Percentiles rank a stretch among this genome's conserved stretches.
These are phyloP conservation scores for Tetragonula clypearis DNA, from an alignment of 1,140 invertebrate genomes.

Conservation along the genomic window DNA sequence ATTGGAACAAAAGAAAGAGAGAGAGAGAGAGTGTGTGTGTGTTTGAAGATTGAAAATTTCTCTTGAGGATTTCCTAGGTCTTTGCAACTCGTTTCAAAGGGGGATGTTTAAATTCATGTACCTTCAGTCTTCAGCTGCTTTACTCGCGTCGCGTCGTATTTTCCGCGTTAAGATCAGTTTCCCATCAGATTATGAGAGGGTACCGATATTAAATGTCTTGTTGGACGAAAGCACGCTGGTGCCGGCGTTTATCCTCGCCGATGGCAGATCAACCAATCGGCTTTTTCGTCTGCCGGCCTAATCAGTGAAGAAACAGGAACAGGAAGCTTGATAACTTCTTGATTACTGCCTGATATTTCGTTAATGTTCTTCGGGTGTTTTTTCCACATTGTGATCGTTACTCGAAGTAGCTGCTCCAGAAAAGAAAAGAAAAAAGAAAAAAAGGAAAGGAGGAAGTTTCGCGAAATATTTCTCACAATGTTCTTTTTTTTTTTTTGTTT, in stretches of 20 bases:
- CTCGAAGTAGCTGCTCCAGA: not conserved
- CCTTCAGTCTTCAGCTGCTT: too few relatives aligned
- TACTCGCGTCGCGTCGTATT: too few relatives aligned
- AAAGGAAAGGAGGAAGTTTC: not conserved
- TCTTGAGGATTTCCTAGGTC: too few relatives aligned
- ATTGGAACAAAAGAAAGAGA: too few relatives aligned
- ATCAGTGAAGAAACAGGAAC: constrained; percentile 22
- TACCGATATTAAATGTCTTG: not conserved
- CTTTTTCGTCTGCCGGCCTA: constrained; percentile 1
- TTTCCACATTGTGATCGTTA: not conserved
- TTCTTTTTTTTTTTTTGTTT: not conserved
- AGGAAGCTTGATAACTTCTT: not conserved
- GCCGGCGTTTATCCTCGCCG: not conserved
- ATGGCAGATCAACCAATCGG: not conserved
- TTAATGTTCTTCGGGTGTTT: not conserved
- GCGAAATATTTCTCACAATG: not conserved
- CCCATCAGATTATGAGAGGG: not conserved
- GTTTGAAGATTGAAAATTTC: too few relatives aligned
- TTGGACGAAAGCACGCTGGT: not conserved
- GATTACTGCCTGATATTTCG: not conserved
- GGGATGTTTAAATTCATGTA: too few relatives aligned
- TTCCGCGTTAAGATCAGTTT: not conserved
- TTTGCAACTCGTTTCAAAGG: too few relatives aligned
- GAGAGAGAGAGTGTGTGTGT: too few relatives aligned
- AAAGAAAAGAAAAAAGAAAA: not conserved